Percentiles rank a stretch among this genome's conserved stretches.
Conservation (phyloP, 1,140 invertebrate species). For the Hycleus cichorii region DNA sequence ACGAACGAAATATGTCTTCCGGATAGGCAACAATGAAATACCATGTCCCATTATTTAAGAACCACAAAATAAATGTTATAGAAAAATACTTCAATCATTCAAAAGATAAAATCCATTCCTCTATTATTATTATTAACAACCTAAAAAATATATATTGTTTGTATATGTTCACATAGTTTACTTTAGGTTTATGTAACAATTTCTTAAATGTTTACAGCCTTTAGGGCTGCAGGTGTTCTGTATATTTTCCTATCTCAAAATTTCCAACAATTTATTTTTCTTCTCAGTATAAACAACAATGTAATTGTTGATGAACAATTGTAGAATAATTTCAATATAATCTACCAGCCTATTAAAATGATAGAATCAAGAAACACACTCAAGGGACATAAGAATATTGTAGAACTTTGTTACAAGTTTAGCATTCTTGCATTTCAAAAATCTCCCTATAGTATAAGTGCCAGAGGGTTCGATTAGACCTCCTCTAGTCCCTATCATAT, state of each 20-base stretch:
- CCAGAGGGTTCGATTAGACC: too few species aligned
- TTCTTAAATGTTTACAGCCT: constrained; percentile 17
- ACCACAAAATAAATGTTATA: constrained; percentile 9
- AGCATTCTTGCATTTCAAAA: too few species aligned
- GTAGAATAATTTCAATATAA: too few species aligned
- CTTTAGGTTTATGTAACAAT: constrained; percentile 7
- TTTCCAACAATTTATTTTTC: neutral
- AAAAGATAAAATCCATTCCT: too few species aligned
- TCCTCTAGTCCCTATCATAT: too few species aligned
- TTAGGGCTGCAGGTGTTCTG: constrained; percentile 17
- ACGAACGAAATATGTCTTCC: too few species aligned
- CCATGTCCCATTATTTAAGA: neutral
- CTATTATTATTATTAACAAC: too few species aligned
- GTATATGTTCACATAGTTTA: neutral
- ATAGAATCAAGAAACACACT: too few species aligned
- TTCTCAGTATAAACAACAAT: neutral
- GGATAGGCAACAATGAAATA: too few species aligned
- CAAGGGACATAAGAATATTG: neutral
- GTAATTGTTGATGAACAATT: neutral
- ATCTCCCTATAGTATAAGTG: too few species aligned
- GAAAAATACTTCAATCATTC: neutral
- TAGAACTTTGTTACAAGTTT: neutral
- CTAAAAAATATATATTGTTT: too few species aligned
- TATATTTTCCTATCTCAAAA: neutral
- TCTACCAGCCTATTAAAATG: too few species aligned